Evolutionary conservation across 2,113 vertebrate genomes (phyloP).

Genomic region (Vicugna pacos): DNA sequence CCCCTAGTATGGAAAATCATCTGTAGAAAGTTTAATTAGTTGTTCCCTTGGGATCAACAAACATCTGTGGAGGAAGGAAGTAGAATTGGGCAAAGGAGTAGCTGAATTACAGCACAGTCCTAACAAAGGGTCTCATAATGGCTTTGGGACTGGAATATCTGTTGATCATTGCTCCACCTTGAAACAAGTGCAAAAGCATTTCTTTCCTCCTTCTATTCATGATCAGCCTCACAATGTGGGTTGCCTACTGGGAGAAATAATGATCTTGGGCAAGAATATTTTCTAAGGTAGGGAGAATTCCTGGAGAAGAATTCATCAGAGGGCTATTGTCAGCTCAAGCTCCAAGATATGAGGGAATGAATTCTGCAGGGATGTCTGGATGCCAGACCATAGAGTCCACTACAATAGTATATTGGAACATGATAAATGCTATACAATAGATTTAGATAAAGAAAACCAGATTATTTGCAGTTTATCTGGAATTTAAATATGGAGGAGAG

Average conservation of each 20-base stretch:
- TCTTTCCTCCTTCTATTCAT: neutral
- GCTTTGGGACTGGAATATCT: neutral
- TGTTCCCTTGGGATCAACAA: neutral
- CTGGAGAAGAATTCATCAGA: neutral
- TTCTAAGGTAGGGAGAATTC: neutral
- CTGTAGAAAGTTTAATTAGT: neutral
- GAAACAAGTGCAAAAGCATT: neutral
- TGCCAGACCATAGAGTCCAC: too few species aligned
- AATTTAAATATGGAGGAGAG: neutral
- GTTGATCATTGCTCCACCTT: neutral
- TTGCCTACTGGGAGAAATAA: neutral
- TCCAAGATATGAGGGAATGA: neutral
- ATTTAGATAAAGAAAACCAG: neutral
- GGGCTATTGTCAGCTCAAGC: neutral
- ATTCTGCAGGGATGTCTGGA: neutral
- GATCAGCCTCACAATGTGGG: neutral
- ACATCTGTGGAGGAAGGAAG: fast-evolving
- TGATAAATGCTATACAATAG: too few species aligned
- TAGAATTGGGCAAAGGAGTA: neutral
- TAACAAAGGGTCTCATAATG: neutral
- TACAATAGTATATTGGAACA: neutral
- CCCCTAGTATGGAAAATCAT: neutral
- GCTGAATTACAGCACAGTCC: neutral
- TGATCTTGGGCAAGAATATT: neutral
- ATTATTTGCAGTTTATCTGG: neutral